These are phyloP conservation scores for Phalangium opilio DNA, from an alignment of 2,888 invertebrate genomes.

Conservation along the genomic window DNA sequence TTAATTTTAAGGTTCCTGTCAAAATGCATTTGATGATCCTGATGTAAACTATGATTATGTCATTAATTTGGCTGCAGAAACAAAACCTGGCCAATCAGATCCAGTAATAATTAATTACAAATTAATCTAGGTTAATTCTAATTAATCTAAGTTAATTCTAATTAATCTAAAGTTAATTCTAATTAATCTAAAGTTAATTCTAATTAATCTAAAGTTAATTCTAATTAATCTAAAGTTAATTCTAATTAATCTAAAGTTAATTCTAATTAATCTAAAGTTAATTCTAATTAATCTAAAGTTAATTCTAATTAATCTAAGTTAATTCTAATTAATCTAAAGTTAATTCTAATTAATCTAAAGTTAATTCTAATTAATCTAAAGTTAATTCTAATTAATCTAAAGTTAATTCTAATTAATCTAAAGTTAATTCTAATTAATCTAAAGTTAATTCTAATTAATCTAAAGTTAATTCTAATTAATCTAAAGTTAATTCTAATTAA, in stretches of 20 bases:
- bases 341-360: slow-evolving; percentile 1
- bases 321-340: neutral
- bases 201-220: slow-evolving; percentile 2
- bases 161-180: neutral
- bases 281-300: slow-evolving; percentile 6
- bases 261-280: no score
- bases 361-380: slow-evolving; percentile 8
- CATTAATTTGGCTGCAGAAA: slow-evolving; percentile 82
- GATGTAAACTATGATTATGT: slow-evolving; percentile 51
- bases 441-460: slow-evolving; percentile 8
- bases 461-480: neutral
- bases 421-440: neutral
- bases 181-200: no score
- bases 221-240: neutral
- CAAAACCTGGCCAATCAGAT: slow-evolving; percentile 71
- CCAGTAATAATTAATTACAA: slow-evolving; percentile 41
- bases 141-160: neutral
- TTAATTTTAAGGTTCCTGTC: slow-evolving; percentile 53
- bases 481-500: neutral
- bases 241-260: neutral
- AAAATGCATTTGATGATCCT: slow-evolving; percentile 51
- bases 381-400: neutral
- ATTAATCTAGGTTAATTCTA: slow-evolving; percentile 1
- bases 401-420: neutral
- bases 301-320: neutral